Evolutionary conservation across 2,888 invertebrate genomes (phyloP).

Genomic region (Metacarcinus magister): DNA sequence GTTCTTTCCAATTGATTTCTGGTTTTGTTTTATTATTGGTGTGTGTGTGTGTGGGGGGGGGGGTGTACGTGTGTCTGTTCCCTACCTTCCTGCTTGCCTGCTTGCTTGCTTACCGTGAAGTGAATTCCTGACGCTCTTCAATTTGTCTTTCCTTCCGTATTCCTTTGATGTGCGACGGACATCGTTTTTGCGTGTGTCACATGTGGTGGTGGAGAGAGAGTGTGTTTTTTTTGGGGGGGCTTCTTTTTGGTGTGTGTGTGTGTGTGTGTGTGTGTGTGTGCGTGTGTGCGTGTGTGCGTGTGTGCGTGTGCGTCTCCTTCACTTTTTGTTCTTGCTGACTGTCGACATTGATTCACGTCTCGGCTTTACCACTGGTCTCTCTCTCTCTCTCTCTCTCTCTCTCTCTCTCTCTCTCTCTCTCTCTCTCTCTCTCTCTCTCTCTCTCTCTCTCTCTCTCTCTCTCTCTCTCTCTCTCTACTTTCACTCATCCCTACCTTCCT

Average conservation of each 20-base stretch:
- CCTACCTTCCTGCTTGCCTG: too few relatives aligned
- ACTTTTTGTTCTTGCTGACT: background rate
- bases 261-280: conserved; percentile 63
- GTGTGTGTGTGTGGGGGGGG: background rate
- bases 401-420: conserved; percentile 26
- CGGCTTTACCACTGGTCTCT: background rate
- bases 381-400: conserved; percentile 26
- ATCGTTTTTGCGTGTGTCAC: background rate
- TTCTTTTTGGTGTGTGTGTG: conserved; percentile 33
- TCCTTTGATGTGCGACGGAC: background rate
- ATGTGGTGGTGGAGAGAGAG: background rate
- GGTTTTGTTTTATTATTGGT: background rate
- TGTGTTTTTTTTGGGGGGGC: background rate
- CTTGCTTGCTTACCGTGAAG: too few relatives aligned
- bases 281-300: conserved; percentile 59
- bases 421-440: conserved; percentile 21
- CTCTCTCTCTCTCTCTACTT: too few relatives aligned
- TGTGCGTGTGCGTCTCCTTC: conserved; percentile 27
- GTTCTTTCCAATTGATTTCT: background rate
- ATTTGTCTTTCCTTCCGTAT: background rate
- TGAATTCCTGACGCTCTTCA: background rate
- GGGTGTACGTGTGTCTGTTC: background rate
- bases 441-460: too few relatives aligned
- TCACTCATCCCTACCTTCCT: too few relatives aligned
- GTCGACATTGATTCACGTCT: background rate